phyloP scores from a whole-genome alignment of 2,888 invertebrate species.

The Stratiomys singularior region DNA sequence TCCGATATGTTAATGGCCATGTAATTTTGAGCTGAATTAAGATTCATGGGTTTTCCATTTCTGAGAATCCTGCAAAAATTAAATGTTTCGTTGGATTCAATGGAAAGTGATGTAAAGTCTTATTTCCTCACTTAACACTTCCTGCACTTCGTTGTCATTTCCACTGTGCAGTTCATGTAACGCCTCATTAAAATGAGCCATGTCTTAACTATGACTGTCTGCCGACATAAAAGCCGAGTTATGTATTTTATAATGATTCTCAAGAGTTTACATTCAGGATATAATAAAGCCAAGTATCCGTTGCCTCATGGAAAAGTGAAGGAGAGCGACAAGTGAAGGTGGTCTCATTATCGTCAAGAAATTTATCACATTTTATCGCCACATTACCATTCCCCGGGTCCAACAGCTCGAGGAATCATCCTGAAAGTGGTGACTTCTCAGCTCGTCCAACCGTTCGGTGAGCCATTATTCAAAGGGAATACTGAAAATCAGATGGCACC shows the following conservation, averaged over 20 bases:
- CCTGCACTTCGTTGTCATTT: too few relatives aligned
- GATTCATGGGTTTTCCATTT: too few relatives aligned
- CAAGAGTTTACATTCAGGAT: constrained; percentile 13
- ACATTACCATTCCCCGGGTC: neutral
- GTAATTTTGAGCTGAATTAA: too few relatives aligned
- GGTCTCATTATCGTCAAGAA: neutral
- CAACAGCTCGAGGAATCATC: neutral
- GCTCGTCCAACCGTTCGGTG: too few relatives aligned
- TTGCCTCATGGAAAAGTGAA: neutral
- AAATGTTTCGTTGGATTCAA: too few relatives aligned
- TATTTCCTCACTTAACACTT: too few relatives aligned
- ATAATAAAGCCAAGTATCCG: constrained; percentile 12
- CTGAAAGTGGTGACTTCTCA: neutral
- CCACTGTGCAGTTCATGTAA: neutral
- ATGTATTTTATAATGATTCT: constrained; percentile 10
- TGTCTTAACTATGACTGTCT: constrained; percentile 21
- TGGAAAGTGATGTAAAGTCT: too few relatives aligned
- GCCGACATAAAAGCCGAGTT: constrained; percentile 1
- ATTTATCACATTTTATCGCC: constrained; percentile 16
- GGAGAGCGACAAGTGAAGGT: neutral
- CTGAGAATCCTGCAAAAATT: too few relatives aligned
- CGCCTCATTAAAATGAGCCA: neutral
- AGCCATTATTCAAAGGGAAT: too few relatives aligned
- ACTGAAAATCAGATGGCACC: too few relatives aligned
- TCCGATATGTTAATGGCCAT: too few relatives aligned